A percentile compares a stretch with the other conserved stretches of the same genome.
Evolutionary conservation across 2,113 vertebrate genomes (phyloP).

Genomic region (Eclectus roratus): DNA sequence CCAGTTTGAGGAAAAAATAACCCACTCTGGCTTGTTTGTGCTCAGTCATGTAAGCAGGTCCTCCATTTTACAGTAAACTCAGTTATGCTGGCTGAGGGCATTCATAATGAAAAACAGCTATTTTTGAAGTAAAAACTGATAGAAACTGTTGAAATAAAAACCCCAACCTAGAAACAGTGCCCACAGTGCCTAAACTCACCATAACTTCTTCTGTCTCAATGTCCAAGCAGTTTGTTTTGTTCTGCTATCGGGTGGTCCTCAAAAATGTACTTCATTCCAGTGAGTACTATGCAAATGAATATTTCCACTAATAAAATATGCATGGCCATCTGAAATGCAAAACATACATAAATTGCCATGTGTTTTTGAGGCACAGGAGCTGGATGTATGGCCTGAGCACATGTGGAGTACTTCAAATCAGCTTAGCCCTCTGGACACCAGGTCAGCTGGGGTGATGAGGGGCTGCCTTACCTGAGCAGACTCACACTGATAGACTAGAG

Average conservation of each 20-base stretch:
- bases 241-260: conserved; percentile 76
- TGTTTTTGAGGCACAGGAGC: neutral
- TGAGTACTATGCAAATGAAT: conserved; percentile 71
- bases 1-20: neutral
- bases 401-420: neutral
- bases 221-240: conserved; percentile 76
- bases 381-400: neutral
- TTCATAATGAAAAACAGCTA: neutral
- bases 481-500: neutral
- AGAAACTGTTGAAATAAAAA: neutral
- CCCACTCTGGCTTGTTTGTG: neutral
- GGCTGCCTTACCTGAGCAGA: neutral
- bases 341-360: neutral
- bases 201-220: neutral
- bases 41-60: neutral
- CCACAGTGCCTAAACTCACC: neutral
- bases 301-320: conserved; percentile 13
- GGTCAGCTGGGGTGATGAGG: neutral
- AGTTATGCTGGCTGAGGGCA: neutral
- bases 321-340: conserved; percentile 1
- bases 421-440: neutral
- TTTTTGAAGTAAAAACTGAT: neutral
- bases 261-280: conserved; percentile 72
- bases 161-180: neutral
- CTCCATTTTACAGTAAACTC: neutral